Evolutionary conservation across 2,113 vertebrate genomes (phyloP), one percentile per base, ranked within the genome.

Genomic region (Thunnus maccoyii): DNA sequence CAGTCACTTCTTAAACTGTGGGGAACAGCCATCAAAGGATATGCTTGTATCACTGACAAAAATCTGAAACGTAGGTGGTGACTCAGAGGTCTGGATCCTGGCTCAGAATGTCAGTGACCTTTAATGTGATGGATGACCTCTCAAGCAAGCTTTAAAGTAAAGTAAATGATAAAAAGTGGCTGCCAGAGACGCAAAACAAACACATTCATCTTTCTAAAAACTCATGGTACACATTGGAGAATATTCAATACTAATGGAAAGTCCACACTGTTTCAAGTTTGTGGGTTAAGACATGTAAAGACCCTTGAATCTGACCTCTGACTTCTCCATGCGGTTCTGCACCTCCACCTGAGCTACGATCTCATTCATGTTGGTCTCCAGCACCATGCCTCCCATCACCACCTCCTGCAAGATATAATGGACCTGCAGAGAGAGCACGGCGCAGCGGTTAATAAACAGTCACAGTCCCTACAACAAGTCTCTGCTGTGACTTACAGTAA

Each of bases 351-450:
- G 97, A 0, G 95, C 96, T 13, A 98, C 96, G 0, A 98, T 98
- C 91, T 99, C 97, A 16, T 96, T 99, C 98, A 99, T 99, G 89
- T 98, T 98, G 74, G 98, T 99, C 91, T 99, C 98, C 89, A 99
- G 86, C 50, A 99, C 98, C 98, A 99, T 99, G 1, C 97, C 97
- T 0, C 97, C 97, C 86, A 99, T 97, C 80, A 99, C 97, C 91
- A 99, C 96, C 92, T 98, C 97, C 90, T 98, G 97, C 63, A 99
- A 86, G 89, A 99, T 98, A 47, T 94, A 95, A 85, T 95, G 94
- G 16, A 95, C 95, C 95, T 95, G 85, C 69, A 56, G 64, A 82
- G 27, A 20, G 32, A 69, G 63, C 12, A 50, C 0, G 62, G 16
- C 5, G 76, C 46, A 52, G 22, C 5, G 7, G 66, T 62, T 70